phyloP scores from a whole-genome alignment of 2,797 vertebrate genomes.

The Cheirogaleus major region DNA sequence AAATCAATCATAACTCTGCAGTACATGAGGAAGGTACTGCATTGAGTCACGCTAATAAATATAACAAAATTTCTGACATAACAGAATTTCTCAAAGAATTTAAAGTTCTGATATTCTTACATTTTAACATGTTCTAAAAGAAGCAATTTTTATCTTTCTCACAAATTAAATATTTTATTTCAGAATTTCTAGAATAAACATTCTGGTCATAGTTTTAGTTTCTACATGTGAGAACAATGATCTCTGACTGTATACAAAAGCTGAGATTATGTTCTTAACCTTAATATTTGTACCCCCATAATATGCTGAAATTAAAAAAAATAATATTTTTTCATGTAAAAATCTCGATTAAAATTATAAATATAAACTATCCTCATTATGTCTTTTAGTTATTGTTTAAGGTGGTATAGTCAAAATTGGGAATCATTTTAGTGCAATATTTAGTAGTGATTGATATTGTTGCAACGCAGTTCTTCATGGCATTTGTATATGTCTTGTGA shows the following conservation, averaged over 20 bases:
- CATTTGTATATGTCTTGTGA: neutral
- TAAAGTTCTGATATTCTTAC: constrained; percentile 23
- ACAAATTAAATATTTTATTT: neutral
- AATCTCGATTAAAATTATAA: constrained; percentile 59
- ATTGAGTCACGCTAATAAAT: neutral
- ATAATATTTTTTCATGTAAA: constrained; percentile 45
- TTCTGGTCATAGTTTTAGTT: neutral
- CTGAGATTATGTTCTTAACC: neutral
- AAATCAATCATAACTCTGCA: neutral
- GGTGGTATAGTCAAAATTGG: neutral
- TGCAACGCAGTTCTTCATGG: neutral
- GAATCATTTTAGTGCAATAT: neutral
- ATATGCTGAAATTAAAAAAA: neutral
- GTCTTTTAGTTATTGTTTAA: neutral
- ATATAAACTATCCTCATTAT: neutral
- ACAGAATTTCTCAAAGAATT: neutral
- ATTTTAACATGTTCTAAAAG: constrained; percentile 5
- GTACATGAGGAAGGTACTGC: neutral
- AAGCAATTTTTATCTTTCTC: neutral
- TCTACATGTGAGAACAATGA: neutral
- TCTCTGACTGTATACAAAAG: neutral
- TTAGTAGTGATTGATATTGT: neutral
- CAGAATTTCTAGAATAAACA: constrained; percentile 11
- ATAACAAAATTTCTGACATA: neutral
- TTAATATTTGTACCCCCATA: too few relatives aligned